A percentile compares a stretch with the other conserved stretches of the same genome.
phyloP scores from a whole-genome alignment of 2,113 vertebrate genomes.

The Steatornis caripensis region DNA sequence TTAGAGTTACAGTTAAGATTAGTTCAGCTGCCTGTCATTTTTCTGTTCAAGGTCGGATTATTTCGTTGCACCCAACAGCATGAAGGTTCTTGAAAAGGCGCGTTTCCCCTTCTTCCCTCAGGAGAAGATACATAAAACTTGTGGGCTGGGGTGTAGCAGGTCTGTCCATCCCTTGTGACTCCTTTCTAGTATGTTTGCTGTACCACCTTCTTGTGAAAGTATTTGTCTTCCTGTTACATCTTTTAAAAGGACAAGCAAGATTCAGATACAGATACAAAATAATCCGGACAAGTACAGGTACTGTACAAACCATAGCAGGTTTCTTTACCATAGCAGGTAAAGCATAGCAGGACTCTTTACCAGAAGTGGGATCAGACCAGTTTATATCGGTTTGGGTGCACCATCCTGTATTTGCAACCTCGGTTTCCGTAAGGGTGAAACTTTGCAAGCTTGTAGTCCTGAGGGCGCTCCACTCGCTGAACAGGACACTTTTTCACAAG shows the following conservation, averaged over 20 bases:
- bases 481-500: not conserved
- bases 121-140: not conserved
- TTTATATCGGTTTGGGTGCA: not conserved
- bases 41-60: not conserved
- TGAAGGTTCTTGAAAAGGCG: not conserved
- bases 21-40: not conserved
- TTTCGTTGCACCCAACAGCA: not conserved
- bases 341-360: not conserved
- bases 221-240: not conserved
- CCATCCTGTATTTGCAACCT: not conserved
- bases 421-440: not conserved
- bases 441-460: not conserved
- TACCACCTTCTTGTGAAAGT: not conserved
- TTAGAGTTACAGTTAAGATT: conserved; percentile 16
- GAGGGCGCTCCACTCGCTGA: not conserved
- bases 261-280: too few relatives aligned
- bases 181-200: not conserved
- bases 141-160: not conserved
- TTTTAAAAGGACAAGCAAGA: not conserved
- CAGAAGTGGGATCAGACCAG: not conserved
- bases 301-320: not conserved
- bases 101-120: not conserved
- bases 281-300: not conserved
- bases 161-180: not conserved
- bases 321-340: not conserved